A percentile compares a stretch with the other conserved stretches of the same genome.
phyloP scores from a whole-genome alignment of 2,113 vertebrate species.

The Polypterus senegalus region DNA sequence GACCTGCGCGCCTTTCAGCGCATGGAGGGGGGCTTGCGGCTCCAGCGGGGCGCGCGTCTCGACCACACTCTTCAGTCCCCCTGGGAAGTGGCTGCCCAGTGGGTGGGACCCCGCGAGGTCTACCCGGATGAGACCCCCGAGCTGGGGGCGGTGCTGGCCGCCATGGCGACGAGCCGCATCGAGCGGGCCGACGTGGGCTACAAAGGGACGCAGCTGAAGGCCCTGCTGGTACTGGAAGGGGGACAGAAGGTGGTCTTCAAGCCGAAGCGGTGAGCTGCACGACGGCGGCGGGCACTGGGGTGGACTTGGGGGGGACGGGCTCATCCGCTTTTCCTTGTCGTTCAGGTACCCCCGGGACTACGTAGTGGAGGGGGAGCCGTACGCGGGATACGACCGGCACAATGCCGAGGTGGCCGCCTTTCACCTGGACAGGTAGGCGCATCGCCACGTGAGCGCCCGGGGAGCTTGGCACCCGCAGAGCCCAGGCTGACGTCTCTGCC shows the following conservation, averaged over 20 bases:
- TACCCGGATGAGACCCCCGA: constrained; percentile 93
- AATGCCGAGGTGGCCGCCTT: constrained; percentile 95
- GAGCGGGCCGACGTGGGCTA: constrained; percentile 89
- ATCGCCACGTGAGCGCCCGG: too few species aligned
- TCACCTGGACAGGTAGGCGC: constrained; percentile 80
- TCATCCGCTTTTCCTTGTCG: neutral
- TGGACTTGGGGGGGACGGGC: too few species aligned
- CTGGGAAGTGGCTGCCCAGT: constrained; percentile 93
- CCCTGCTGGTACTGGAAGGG: constrained; percentile 84
- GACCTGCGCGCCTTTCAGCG: constrained; percentile 86
- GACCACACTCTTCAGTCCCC: constrained; percentile 90
- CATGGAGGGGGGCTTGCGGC: constrained; percentile 71
- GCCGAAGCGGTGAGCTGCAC: constrained; percentile 71
- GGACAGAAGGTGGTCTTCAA: constrained; percentile 98
- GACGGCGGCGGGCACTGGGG: neutral
- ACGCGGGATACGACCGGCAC: constrained; percentile 90
- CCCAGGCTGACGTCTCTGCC: neutral
- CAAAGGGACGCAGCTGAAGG: constrained; percentile 93
- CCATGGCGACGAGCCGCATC: constrained; percentile 73
- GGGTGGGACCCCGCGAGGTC: constrained; percentile 93
- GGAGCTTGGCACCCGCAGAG: too few species aligned
- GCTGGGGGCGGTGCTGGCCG: constrained; percentile 78
- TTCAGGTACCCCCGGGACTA: constrained; percentile 80
- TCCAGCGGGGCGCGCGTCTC: constrained; percentile 72
- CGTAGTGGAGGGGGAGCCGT: constrained; percentile 87